Evolutionary conservation across 2,888 invertebrate genomes (phyloP), one percentile per base, ranked within the genome.

Genomic region (Thecocarcelia acutangulata): DNA sequence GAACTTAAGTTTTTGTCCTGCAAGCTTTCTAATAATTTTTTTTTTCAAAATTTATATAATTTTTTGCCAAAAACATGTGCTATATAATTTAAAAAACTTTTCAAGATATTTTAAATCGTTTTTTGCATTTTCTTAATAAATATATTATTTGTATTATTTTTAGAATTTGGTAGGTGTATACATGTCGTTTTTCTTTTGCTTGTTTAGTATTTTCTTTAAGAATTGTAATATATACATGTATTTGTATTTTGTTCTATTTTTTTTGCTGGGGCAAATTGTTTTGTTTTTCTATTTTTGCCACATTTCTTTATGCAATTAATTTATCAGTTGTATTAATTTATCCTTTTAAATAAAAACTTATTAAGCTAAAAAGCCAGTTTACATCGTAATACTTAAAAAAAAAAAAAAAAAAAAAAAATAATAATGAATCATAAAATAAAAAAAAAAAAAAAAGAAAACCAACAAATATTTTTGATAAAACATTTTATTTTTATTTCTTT

Each of bases 391-490:
- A 59, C 42, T 33, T 44, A 21, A 37, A 63, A 63, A n/a, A 33
- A 8, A n/a, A n/a, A 44, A 44, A n/a, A 44, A 13, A 17, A 42
- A 48, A 37, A 46, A 21, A 46, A n/a, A n/a, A n/a, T n/a, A n/a
- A n/a, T n/a, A n/a, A n/a, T n/a, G n/a, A 44, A 33, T 46, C 12
- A 68, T 54, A 44, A 61, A 37, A 68, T 63, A 52, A 61, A 44
- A 61, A 61, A 50, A n/a, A 59, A 21, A 64, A 63, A 44, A 66
- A 19, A 12, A n/a, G n/a, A n/a, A 33, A 50, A 59, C 42, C 21
- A 61, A 59, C 40, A 68, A 68, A 69, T 80, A 80, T 80, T 80
- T 80, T 80, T 80, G 70, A 75, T 80, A 70, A 50, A 64, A 48
- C n/a, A 73, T 28, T 64, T n/a, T 58, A 64, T 68, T 59, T 54